phyloP scores from a whole-genome alignment of 2,888 invertebrate species.

The Limnephilus lunatus region DNA sequence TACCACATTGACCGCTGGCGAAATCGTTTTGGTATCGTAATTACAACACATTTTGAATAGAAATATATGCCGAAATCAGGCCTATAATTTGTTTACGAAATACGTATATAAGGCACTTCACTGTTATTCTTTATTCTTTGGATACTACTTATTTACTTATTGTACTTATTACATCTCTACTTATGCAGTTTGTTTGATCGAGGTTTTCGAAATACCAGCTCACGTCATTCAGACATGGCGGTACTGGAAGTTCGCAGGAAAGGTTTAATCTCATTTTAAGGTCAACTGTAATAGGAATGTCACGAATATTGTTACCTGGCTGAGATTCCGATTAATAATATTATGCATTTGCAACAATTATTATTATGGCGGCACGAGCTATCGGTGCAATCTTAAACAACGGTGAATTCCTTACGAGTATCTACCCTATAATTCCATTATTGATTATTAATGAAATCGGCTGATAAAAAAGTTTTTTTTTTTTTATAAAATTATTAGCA shows the following conservation, averaged over 20 bases:
- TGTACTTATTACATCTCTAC: not conserved
- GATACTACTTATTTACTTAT: no score
- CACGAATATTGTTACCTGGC: conserved; percentile 15
- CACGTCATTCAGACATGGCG: not conserved
- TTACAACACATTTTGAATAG: no score
- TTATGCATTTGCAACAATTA: not conserved
- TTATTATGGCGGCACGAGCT: not conserved
- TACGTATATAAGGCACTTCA: no score
- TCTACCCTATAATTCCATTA: no score
- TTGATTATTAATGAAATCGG: not conserved
- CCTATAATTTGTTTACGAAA: no score
- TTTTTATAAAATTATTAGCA: not conserved
- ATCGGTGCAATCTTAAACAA: conserved; percentile 22
- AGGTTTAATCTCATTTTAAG: conserved; percentile 11
- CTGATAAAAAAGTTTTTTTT: no score
- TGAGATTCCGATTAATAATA: conserved; percentile 1
- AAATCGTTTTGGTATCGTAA: no score
- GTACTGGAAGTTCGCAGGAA: not conserved
- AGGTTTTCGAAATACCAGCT: not conserved
- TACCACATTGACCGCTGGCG: not conserved
- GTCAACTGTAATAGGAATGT: conserved; percentile 28
- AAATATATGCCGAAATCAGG: no score
- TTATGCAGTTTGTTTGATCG: not conserved
- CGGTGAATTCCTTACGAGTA: not conserved
- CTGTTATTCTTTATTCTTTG: no score